Evolutionary conservation across 2,888 invertebrate genomes (phyloP).

Genomic region (Cordilura impudica): DNA sequence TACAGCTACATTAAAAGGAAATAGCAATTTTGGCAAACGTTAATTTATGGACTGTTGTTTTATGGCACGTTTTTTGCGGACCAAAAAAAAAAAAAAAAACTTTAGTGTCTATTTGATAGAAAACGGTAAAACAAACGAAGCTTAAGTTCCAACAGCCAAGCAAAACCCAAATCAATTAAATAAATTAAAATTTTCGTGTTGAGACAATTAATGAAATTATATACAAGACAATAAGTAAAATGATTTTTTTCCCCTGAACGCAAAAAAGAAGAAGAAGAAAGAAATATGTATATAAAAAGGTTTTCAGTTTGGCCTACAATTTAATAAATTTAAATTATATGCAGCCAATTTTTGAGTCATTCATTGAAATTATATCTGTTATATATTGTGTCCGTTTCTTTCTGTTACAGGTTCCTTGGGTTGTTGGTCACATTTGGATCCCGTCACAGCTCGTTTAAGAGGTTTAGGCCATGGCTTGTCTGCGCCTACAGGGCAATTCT

Average conservation of each 20-base stretch:
- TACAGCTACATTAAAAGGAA: too few species aligned
- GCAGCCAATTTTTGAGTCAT: not conserved
- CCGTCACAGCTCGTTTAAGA: conserved; percentile 79
- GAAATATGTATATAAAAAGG: not conserved
- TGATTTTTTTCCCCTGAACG: not conserved
- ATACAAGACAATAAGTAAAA: conserved; percentile 2
- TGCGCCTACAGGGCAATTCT: conserved; percentile 81
- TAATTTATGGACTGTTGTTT: conserved; percentile 39
- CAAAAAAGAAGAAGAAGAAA: too few species aligned
- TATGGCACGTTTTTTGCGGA: not conserved
- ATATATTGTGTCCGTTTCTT: not conserved
- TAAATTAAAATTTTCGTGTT: conserved; percentile 71
- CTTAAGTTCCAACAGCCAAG: not conserved
- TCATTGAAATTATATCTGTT: not conserved
- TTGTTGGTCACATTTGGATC: conserved; percentile 82
- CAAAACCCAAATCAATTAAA: conserved; percentile 71
- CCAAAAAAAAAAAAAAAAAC: conserved; percentile 8
- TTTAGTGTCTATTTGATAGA: conserved; percentile 1
- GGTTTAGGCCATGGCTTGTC: conserved; percentile 80
- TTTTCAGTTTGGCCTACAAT: not conserved
- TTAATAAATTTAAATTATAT: not conserved
- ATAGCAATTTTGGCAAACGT: not conserved
- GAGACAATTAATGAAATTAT: conserved; percentile 73
- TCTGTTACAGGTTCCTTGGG: conserved; percentile 79
- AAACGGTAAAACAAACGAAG: not conserved